Conservation (phyloP, 2,888 invertebrate species). For the Shargacucullia verbasci region DNA sequence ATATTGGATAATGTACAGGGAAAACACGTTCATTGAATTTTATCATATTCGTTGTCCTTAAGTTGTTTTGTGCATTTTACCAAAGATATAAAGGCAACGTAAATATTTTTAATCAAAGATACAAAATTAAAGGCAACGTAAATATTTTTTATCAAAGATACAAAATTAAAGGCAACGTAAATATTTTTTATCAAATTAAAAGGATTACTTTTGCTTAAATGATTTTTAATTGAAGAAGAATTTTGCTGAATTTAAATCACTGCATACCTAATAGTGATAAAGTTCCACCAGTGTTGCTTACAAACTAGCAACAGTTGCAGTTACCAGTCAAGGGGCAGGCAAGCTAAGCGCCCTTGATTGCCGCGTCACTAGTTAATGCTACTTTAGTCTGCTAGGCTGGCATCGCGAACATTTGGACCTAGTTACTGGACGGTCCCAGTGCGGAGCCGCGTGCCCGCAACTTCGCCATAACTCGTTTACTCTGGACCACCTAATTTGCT, state of each 20-base stretch:
- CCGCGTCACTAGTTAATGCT: conserved; percentile 56
- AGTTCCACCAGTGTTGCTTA: no score
- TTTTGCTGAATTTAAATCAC: no score
- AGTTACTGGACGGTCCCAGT: conserved; percentile 66
- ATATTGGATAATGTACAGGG: conserved; percentile 45
- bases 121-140: no score
- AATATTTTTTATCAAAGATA: no score
- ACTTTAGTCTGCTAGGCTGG: conserved; percentile 55
- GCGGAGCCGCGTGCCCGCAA: conserved; percentile 70
- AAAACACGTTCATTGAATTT: conserved; percentile 48
- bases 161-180: no score
- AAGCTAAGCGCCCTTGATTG: conserved; percentile 51
- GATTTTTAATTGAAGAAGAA: no score
- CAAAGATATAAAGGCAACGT: neutral
- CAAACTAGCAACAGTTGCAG: conserved; percentile 44
- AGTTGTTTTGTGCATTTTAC: conserved; percentile 12
- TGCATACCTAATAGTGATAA: no score
- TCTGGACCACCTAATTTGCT: conserved; percentile 81
- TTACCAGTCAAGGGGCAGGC: conserved; percentile 50
- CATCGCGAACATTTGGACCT: conserved; percentile 57
- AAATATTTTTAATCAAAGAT: no score
- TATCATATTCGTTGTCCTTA: conserved; percentile 24
- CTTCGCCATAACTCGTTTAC: conserved; percentile 83
- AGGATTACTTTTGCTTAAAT: conserved; percentile 3
- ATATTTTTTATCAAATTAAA: no score